Evolutionary conservation across 2,797 vertebrate species (phyloP), one percentile per base, ranked within the genome.

Genomic region (Phaenicophaeus curvirostris): DNA sequence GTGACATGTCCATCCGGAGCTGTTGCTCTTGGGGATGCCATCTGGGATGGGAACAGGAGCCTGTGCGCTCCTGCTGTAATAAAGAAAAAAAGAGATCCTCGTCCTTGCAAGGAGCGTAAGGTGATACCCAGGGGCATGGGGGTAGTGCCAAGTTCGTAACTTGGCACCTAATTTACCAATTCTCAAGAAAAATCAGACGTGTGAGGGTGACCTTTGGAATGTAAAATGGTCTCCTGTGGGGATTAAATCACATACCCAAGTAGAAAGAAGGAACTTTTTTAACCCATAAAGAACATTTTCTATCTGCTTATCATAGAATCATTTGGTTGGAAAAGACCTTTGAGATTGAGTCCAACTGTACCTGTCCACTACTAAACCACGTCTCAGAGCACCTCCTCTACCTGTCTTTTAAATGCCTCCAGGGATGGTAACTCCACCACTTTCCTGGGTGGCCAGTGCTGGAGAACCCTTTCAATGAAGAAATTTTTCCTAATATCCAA

Each of bases 1-100:
- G 90, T 90, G 93, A 81, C 85, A 90, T 8, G 95, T 88, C 94
- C 95, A 91, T 81, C 75, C 82, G 15, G 85, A 93, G 95, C 73
- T 12, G 7, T 84, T 18, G 94, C 93, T 96, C 79, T 81, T 69
- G 93, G 94, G 19, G 54, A 28, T 76, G 93, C 95, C 94, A 94
- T 94, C 91, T 95, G 91, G 76, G 93, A 72, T 6, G 35, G 84
- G 84, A 90, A 41, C 30, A 51, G 93, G 35, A 92, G 91, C 77
- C 83, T 62, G n/a, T 20, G 73, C 72, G 7, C 46, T 81, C 85
- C 84, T 54, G 1, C 67, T 13, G 4, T 13, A 31, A 81, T 14
- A 9, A 6, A n/a, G 39, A 30, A 80, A 53, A n/a, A n/a, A 21
- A 84, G 59, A 83, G 35, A 65, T 68, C 62, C 80, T 83, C 84